A percentile compares a stretch with the other conserved stretches of the same genome.
phyloP scores from a whole-genome alignment of 2,113 vertebrate genomes.

The Scomber colias region DNA sequence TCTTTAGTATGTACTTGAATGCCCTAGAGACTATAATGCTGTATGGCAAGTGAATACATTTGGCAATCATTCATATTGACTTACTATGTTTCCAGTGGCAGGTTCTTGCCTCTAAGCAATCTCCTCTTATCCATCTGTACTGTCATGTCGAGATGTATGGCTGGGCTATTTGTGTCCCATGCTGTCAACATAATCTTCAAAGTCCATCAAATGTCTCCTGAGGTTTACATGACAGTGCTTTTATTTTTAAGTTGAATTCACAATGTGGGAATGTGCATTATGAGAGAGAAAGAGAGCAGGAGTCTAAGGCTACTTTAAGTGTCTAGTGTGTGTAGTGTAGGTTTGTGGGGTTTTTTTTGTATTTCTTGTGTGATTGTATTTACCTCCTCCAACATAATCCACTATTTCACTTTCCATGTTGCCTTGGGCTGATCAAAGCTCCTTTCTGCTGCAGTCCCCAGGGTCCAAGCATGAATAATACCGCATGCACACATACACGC shows the following conservation, averaged over 20 bases:
- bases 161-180: slow-evolving; percentile 43
- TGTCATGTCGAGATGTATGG: slow-evolving; percentile 29
- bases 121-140: slow-evolving; percentile 38
- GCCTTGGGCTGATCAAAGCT: slow-evolving; percentile 63
- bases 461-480: slow-evolving; percentile 11
- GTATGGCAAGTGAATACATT: slow-evolving; percentile 24
- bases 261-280: not conserved
- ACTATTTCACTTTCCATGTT: slow-evolving; percentile 25
- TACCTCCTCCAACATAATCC: slow-evolving; percentile 12
- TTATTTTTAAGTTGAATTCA: slow-evolving; percentile 8
- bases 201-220: slow-evolving; percentile 30
- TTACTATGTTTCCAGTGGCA: slow-evolving; percentile 17
- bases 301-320: not conserved
- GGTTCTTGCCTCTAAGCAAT: slow-evolving; percentile 36
- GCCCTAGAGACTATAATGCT: slow-evolving; percentile 3
- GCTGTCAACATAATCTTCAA: slow-evolving; percentile 31
- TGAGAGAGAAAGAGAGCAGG: not conserved
- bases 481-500: not conserved
- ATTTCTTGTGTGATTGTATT: slow-evolving; percentile 5
- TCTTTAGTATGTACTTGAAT: slow-evolving; percentile 4
- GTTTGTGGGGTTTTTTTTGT: not conserved
- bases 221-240: slow-evolving; percentile 9
- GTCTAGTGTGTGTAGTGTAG: not conserved
- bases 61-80: slow-evolving; percentile 21
- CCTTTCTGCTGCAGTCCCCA: slow-evolving; percentile 36